These are phyloP conservation scores for Coelogynopora nodosa DNA, from an alignment of 2,888 invertebrate genomes.

Conservation along the genomic window DNA sequence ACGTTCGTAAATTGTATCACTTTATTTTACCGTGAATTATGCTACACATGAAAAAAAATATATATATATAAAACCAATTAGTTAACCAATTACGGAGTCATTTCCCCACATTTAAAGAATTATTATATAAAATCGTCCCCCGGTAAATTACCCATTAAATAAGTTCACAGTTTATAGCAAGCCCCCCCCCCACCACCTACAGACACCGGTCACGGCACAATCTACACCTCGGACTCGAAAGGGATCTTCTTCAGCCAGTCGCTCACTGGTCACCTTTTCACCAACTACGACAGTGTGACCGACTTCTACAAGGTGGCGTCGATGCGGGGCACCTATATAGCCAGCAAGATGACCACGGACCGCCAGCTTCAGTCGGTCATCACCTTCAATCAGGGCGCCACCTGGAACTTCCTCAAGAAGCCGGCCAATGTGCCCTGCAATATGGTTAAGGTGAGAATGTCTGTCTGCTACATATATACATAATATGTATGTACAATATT, in stretches of 20 bases:
- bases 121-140: too few species aligned
- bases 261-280: slow-evolving; percentile 56
- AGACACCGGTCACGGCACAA: slow-evolving; percentile 59
- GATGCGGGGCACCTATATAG: slow-evolving; percentile 52
- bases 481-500: too few species aligned
- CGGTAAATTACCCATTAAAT: too few species aligned
- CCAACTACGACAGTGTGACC: slow-evolving; percentile 55
- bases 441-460: slow-evolving; percentile 52
- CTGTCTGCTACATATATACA: too few species aligned
- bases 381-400: slow-evolving; percentile 57
- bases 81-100: too few species aligned
- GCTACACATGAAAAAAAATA: too few species aligned
- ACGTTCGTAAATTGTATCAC: too few species aligned
- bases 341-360: slow-evolving; percentile 57
- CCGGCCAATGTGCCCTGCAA: slow-evolving; percentile 54
- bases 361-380: slow-evolving; percentile 58
- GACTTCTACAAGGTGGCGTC: slow-evolving; percentile 57
- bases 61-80: too few species aligned
- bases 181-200: not conserved
- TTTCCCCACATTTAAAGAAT: too few species aligned
- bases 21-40: too few species aligned
- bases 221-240: slow-evolving; percentile 57
- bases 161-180: too few species aligned
- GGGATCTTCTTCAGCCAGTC: slow-evolving; percentile 59
- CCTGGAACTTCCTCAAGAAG: slow-evolving; percentile 55